Base-by-base conservation (phyloP, 2,113 vertebrate species). In the Alouatta palliata region DNA sequence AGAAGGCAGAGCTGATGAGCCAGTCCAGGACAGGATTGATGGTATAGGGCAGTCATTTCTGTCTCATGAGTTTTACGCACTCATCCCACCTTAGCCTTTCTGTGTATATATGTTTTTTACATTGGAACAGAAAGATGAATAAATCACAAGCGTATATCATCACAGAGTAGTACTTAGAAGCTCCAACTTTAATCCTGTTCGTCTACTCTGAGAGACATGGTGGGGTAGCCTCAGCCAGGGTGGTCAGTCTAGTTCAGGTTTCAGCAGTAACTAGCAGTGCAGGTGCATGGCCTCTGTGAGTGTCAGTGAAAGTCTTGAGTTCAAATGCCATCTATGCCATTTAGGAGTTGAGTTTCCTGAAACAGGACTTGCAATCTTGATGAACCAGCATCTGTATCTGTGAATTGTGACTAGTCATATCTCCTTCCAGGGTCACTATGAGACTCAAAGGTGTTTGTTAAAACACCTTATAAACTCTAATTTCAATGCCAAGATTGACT, bases 31-130 rank as follows among this genome's bases (percentile, higher is more conserved):
- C 6, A 3, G 35, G 19, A 4, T 19, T 8, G 43, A 19, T 13
- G 19, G 14, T 19, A 8, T 16, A 79, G 45, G 73, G 20, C 32
- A 30, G 27, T 32, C 3, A 4, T 30, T 32, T 27, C 49, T 27
- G n/a, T 47, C 35, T 37, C 30, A 0, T 5, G 19, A 4, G 2
- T 1, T 30, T 3, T 23, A 30, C 0, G 21, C 0, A 9, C 2
- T 13, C 27, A 25, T 2, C 58, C 66, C 37, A 21, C 21, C 35
- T 71, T 61, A 8, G 37, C 5, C 64, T 75, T n/a, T 37, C 56
- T 32, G 19, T 17, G 3, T 6, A 14, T 16, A 10, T 40, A 2
- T 52, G 12, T n/a, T 27, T n/a, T 37, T n/a, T 5, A 17, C 27
- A 10, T 9, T 21, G n/a, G 1, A 8, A 49, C 79, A 66, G 49